phyloP scores from a whole-genome alignment of 1,140 invertebrate species.

The Meloidogyne exigua region DNA sequence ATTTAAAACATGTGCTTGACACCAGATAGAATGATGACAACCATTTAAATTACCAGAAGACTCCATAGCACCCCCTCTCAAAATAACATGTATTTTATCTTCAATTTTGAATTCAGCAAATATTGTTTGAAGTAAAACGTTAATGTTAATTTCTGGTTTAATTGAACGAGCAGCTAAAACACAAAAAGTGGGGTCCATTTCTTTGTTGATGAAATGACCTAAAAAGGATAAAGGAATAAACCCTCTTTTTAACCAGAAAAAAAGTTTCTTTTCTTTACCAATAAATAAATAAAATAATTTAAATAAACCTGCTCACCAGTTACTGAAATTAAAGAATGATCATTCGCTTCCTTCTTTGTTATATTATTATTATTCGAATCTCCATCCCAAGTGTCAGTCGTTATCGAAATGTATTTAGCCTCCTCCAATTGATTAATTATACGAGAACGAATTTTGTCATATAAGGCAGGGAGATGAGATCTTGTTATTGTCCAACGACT shows the following conservation, averaged over 20 bases:
- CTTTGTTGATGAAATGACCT: background rate
- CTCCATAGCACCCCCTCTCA: background rate
- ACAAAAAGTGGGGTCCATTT: background rate
- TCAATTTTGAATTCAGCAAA: background rate
- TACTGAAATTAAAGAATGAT: background rate
- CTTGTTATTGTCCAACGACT: conserved; percentile 1
- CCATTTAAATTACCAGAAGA: no score
- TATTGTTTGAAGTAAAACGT: background rate
- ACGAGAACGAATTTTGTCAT: background rate
- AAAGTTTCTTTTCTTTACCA: background rate
- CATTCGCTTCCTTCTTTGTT: background rate
- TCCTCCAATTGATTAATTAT: conserved; percentile 1
- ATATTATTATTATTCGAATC: background rate
- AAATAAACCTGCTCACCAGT: background rate
- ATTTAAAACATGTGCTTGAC: background rate
- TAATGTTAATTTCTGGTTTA: background rate
- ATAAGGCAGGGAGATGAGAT: background rate
- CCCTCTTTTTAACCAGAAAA: no score
- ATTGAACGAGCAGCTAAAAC: background rate
- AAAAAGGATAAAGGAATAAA: background rate
- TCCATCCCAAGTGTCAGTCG: background rate
- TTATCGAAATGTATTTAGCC: background rate
- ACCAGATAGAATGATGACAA: background rate
- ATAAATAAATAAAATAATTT: background rate
- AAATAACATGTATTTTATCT: conserved; percentile 2